phyloP scores from a whole-genome alignment of 1,140 invertebrate species.

The Cherax quadricarinatus region DNA sequence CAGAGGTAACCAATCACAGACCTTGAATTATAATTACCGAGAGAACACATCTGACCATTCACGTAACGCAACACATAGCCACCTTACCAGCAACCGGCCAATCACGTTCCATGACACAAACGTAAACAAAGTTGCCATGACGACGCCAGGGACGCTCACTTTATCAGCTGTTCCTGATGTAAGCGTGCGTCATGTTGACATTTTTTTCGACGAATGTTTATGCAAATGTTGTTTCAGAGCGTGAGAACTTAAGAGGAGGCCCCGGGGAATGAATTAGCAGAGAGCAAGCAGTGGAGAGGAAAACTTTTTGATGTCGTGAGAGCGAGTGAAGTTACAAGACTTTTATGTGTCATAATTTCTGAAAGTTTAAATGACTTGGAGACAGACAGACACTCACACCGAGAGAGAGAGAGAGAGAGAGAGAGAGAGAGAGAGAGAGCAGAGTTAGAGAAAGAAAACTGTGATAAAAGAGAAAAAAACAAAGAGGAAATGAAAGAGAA shows the following conservation, averaged over 20 bases:
- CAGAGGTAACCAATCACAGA: no score
- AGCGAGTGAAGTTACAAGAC: conserved; percentile 30
- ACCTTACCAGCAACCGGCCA: not conserved
- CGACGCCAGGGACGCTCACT: not conserved
- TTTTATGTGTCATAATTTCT: conserved; percentile 48
- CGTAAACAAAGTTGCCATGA: not conserved
- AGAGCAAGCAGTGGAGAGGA: conserved; percentile 24
- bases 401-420: no score
- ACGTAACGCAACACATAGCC: not conserved
- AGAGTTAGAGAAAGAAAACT: not conserved
- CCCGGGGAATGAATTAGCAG: conserved; percentile 25
- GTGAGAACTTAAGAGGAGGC: conserved; percentile 5
- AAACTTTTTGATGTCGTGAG: conserved; percentile 39
- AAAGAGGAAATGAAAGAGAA: not conserved
- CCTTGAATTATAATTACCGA: no score
- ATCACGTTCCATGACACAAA: not conserved
- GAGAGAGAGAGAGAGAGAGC: not conserved
- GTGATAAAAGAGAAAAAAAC: not conserved
- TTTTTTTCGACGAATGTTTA: not conserved
- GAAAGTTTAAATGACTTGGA: conserved; percentile 35
- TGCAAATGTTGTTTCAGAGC: not conserved
- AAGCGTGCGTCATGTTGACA: not conserved
- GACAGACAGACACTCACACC: not conserved
- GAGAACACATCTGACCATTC: not conserved
- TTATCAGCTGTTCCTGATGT: not conserved